Conservation (phyloP, 2,888 invertebrate species). For the Troides aeacus region DNA sequence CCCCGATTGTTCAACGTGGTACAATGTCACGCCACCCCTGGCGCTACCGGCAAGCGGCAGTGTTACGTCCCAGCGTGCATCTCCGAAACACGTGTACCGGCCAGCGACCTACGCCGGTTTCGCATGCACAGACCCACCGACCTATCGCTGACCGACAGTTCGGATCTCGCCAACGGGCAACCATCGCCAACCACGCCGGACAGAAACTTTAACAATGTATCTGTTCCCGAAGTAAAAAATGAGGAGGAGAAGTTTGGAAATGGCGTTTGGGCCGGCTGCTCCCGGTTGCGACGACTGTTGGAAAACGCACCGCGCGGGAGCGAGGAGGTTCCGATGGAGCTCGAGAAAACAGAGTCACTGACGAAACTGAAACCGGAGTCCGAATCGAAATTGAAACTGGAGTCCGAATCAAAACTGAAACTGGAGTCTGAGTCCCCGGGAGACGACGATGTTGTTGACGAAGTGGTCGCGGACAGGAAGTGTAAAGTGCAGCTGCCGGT, state of each 20-base stretch:
- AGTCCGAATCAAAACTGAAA: background rate
- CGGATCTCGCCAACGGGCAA: conserved; percentile 10
- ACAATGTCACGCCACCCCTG: conserved; percentile 40
- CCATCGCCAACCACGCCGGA: conserved; percentile 14
- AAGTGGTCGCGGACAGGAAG: background rate
- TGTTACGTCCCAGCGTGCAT: background rate
- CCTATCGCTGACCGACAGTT: background rate
- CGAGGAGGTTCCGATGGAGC: background rate
- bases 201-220: conserved; percentile 21
- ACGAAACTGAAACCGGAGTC: background rate
- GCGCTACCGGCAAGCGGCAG: background rate
- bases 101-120: conserved; percentile 36
- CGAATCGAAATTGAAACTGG: background rate
- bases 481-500: conserved; percentile 18
- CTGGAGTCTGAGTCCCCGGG: background rate
- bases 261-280: conserved; percentile 36
- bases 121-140: conserved; percentile 26
- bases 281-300: conserved; percentile 46
- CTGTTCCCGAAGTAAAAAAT: conserved; percentile 30
- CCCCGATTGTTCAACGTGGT: conserved; percentile 22
- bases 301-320: conserved; percentile 37
- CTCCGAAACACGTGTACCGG: conserved; percentile 32
- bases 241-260: conserved; percentile 33
- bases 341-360: conserved; percentile 25
- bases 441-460: background rate